phyloP scores from a whole-genome alignment of 2,113 vertebrate species.

The Mandrillus leucophaeus region DNA sequence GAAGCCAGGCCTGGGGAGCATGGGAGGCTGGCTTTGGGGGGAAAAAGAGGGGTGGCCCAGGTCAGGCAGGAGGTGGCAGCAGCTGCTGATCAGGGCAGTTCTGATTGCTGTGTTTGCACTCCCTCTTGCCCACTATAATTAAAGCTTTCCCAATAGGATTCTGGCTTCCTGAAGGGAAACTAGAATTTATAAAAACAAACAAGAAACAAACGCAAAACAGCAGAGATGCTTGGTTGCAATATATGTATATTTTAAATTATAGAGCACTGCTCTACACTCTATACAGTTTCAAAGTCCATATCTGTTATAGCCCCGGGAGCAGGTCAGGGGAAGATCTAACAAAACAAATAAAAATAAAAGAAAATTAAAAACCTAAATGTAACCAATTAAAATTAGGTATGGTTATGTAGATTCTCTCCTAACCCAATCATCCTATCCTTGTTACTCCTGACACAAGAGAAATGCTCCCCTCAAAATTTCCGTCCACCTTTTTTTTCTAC shows the following conservation, averaged over 20 bases:
- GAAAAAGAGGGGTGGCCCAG: background rate
- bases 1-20: slow-evolving; percentile 45
- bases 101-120: slow-evolving; percentile 7
- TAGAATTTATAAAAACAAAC: slow-evolving; percentile 55
- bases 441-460: background rate
- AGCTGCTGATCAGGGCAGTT: slow-evolving; percentile 40
- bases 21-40: background rate
- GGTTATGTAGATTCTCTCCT: background rate
- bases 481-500: background rate
- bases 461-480: background rate
- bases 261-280: background rate
- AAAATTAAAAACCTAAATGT: background rate
- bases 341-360: slow-evolving; percentile 27
- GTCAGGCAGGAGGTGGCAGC: background rate
- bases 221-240: slow-evolving; percentile 31
- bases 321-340: background rate
- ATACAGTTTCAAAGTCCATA: slow-evolving; percentile 22
- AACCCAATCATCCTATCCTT: background rate
- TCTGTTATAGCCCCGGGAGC: background rate
- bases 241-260: background rate
- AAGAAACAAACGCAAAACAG: slow-evolving; percentile 37
- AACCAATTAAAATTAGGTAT: background rate
- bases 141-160: slow-evolving; percentile 59
- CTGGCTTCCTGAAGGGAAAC: slow-evolving; percentile 69
- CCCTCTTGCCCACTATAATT: slow-evolving; percentile 60